phyloP scores from a whole-genome alignment of 2,797 vertebrate species.

The Sebastes reedi region DNA sequence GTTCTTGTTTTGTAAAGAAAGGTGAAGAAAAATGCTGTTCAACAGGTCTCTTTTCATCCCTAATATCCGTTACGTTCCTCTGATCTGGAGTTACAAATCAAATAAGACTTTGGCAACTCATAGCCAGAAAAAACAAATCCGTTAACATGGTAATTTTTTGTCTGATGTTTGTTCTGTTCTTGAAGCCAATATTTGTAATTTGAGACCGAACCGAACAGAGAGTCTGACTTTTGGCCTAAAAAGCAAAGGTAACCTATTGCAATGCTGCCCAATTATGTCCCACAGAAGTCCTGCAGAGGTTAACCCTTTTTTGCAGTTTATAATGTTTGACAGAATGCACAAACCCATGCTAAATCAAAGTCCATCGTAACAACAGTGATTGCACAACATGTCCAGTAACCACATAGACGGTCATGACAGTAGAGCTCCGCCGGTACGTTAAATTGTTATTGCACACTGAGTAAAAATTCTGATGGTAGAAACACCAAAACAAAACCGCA shows the following conservation, averaged over 20 bases:
- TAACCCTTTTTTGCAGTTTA: background rate
- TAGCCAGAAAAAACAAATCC: background rate
- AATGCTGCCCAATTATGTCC: background rate
- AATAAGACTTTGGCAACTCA: background rate
- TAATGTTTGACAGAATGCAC: background rate
- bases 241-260: background rate
- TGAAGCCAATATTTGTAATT: background rate
- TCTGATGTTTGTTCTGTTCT: background rate
- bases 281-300: background rate
- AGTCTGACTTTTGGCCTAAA: slow-evolving; percentile 15
- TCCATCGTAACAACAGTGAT: background rate
- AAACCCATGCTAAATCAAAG: background rate
- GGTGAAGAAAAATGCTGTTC: background rate
- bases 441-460: background rate
- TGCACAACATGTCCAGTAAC: background rate
- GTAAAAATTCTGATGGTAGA: background rate
- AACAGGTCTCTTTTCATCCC: rapidly evolving
- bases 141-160: background rate
- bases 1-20: background rate
- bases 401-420: background rate
- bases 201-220: background rate
- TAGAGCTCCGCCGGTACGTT: background rate
- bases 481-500: background rate
- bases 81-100: background rate
- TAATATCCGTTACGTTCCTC: background rate